Conservation (phyloP, 2,888 invertebrate genomes). For the Trachelus iudaicus region DNA sequence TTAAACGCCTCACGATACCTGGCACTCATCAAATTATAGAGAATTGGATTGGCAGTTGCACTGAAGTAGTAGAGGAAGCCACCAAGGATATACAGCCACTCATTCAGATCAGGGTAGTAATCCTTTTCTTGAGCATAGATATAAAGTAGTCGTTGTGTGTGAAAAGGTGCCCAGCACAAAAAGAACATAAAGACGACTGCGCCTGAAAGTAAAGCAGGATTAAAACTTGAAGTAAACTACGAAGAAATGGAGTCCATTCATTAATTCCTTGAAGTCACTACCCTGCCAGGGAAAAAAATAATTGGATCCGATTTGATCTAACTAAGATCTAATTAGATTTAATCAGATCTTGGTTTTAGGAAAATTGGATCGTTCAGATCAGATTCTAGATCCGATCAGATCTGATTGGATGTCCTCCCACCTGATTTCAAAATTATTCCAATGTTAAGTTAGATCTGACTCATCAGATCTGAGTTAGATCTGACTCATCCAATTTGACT, state of each 20-base stretch:
- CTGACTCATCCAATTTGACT: no score
- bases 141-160: constrained; percentile 88
- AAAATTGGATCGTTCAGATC: no score
- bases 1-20: constrained; percentile 84
- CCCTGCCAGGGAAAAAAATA: no score
- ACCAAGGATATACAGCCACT: constrained; percentile 82
- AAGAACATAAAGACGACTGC: constrained; percentile 95
- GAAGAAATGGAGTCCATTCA: background rate
- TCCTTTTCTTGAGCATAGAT: constrained; percentile 75
- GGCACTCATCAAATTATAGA: constrained; percentile 85
- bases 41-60: constrained; percentile 87
- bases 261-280: background rate
- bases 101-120: constrained; percentile 76
- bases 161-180: constrained; percentile 96
- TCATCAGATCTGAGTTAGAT: no score
- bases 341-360: no score
- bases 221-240: background rate
- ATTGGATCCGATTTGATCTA: no score
- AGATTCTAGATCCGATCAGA: no score
- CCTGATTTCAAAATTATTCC: no score
- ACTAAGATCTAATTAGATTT: no score
- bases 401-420: no score
- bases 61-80: constrained; percentile 85
- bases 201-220: constrained; percentile 70
- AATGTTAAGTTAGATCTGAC: no score